A percentile compares a stretch with the other conserved stretches of the same genome.
These are phyloP conservation scores for Bos javanicus DNA, from an alignment of 2,113 vertebrate genomes.

Conservation along the genomic window DNA sequence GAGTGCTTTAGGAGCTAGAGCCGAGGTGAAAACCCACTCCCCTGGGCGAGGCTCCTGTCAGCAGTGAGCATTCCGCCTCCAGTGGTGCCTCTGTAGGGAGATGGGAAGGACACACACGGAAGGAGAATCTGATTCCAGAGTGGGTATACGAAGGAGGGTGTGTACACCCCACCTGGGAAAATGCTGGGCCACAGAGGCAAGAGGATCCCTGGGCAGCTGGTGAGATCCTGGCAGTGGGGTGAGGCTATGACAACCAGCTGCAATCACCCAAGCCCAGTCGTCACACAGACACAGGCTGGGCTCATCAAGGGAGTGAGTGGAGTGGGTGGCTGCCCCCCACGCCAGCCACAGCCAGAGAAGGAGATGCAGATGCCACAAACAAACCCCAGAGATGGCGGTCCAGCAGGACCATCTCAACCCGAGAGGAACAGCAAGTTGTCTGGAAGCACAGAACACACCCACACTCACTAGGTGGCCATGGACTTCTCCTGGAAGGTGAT, in stretches of 20 bases:
- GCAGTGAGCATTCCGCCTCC: rapidly evolving
- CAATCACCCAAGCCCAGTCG: neutral
- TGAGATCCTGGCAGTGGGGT: rapidly evolving
- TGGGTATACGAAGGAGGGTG: neutral
- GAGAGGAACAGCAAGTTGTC: neutral
- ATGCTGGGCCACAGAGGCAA: neutral
- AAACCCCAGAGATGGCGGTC: rapidly evolving
- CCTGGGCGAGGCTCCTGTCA: neutral
- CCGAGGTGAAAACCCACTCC: neutral
- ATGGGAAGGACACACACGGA: neutral
- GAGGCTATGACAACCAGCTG: neutral
- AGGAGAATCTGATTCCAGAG: neutral
- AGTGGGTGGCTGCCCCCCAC: neutral
- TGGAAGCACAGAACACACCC: too few relatives aligned
- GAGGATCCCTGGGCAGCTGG: neutral
- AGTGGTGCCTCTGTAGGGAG: neutral
- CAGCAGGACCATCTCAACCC: neutral
- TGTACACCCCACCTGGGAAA: neutral
- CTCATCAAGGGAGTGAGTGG: neutral
- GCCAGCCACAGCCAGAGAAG: neutral
- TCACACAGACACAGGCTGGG: neutral
- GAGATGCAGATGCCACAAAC: neutral
- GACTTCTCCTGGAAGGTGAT: conserved; percentile 91
- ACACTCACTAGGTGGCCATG: conserved; percentile 93
- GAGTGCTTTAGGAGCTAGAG: neutral